phyloP scores from a whole-genome alignment of 2,113 vertebrate genomes.

The Oryzias javanicus region DNA sequence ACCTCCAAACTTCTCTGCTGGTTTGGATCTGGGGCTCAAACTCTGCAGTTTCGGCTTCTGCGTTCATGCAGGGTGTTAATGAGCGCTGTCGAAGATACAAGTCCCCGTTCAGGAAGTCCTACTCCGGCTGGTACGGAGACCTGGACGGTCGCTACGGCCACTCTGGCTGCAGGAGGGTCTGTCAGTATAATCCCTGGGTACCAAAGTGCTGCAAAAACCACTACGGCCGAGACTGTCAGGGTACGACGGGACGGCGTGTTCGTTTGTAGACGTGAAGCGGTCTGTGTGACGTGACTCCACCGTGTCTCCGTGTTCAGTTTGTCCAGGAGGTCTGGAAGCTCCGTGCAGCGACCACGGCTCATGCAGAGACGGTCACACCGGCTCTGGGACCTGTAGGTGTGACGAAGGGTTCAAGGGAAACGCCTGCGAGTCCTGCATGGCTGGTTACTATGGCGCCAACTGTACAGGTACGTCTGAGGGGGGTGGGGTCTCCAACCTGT shows the following conservation, averaged over 20 bases:
- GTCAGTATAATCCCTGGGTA: conserved; percentile 74
- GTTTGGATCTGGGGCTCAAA: too few relatives aligned
- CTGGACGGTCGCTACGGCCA: not conserved
- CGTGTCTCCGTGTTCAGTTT: conserved; percentile 67
- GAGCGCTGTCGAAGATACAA: conserved; percentile 18
- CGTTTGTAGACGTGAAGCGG: too few relatives aligned
- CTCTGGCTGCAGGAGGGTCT: conserved; percentile 77
- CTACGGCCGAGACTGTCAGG: conserved; percentile 85
- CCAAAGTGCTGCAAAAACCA: conserved; percentile 89
- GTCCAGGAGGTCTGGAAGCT: conserved; percentile 83
- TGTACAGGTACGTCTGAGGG: conserved; percentile 78
- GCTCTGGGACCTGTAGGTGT: conserved; percentile 82
- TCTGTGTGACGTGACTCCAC: not conserved
- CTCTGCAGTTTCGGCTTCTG: not conserved
- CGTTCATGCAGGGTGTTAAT: conserved; percentile 56
- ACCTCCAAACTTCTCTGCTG: not conserved
- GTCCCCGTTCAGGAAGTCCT: not conserved
- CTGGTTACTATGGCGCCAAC: conserved; percentile 78
- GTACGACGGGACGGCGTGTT: conserved; percentile 63
- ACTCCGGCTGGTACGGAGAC: rapidly evolving
- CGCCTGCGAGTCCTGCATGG: conserved; percentile 82
- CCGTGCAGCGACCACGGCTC: conserved; percentile 80
- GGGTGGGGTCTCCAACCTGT: too few relatives aligned
- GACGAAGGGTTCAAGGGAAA: conserved; percentile 78
- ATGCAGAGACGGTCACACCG: conserved; percentile 77